phyloP scores from a whole-genome alignment of 2,888 invertebrate genomes.

The Odontocerum albicorne region DNA sequence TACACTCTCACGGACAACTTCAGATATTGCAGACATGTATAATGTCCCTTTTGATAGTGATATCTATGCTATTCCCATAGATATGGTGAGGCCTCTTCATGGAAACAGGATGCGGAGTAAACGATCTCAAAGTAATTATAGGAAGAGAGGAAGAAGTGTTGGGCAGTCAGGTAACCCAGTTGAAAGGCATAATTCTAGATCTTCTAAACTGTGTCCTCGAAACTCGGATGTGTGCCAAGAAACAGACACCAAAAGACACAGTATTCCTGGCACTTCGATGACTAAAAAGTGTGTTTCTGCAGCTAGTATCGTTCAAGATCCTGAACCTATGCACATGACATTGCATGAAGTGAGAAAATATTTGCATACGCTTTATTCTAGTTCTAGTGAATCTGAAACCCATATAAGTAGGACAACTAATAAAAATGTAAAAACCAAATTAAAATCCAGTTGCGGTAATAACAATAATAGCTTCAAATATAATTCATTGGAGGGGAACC shows the following conservation, averaged over 20 bases:
- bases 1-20: slow-evolving; percentile 67
- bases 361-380: slow-evolving; percentile 79
- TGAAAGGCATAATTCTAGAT: slow-evolving; percentile 12
- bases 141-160: slow-evolving; percentile 45
- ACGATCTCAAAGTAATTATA: slow-evolving; percentile 44
- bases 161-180: slow-evolving; percentile 13
- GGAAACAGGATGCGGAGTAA: slow-evolving; percentile 45
- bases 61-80: slow-evolving; percentile 84
- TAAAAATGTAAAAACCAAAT: slow-evolving; percentile 27
- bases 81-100: slow-evolving; percentile 68
- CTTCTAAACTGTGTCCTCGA: slow-evolving; percentile 15
- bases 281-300: slow-evolving; percentile 59
- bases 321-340: slow-evolving; percentile 81
- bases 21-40: slow-evolving; percentile 81
- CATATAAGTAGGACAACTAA: slow-evolving; percentile 36
- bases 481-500: slow-evolving; percentile 39
- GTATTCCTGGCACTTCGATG: slow-evolving; percentile 67
- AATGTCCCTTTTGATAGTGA: slow-evolving; percentile 89
- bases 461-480: slow-evolving; percentile 48
- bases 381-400: slow-evolving; percentile 67
- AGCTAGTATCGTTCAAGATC: slow-evolving; percentile 42
- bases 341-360: slow-evolving; percentile 82
- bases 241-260: slow-evolving; percentile 63
- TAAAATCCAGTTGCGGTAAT: slow-evolving; percentile 40
- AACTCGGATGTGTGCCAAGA: slow-evolving; percentile 31